A percentile compares a stretch with the other conserved stretches of the same genome.
phyloP scores from a whole-genome alignment of 1,140 invertebrate genomes.

The Pseudobourletiella spinata region DNA sequence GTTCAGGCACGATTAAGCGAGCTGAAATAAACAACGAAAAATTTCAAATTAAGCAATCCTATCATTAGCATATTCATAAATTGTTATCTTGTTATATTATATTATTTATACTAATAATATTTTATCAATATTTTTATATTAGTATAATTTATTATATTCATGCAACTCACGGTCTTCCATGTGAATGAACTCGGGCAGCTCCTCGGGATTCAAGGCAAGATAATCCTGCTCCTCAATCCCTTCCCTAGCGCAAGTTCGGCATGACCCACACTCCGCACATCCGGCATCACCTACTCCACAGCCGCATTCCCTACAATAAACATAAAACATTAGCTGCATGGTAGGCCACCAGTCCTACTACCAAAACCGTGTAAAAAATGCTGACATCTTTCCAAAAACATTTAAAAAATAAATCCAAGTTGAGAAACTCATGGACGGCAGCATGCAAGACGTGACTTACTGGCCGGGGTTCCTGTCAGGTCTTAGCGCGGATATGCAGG shows the following conservation, averaged over 20 bases:
- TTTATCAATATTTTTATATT: too few relatives aligned
- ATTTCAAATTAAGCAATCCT: too few relatives aligned
- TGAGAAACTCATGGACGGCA: not conserved
- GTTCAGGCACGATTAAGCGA: slow-evolving; percentile 20
- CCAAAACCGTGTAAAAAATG: too few relatives aligned
- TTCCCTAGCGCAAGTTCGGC: slow-evolving; percentile 72
- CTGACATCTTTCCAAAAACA: slow-evolving; percentile 10
- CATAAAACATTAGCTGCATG: too few relatives aligned
- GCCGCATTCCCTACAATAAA: slow-evolving; percentile 69
- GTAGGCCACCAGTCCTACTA: too few relatives aligned
- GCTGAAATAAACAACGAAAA: slow-evolving; percentile 4
- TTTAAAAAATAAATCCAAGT: slow-evolving; percentile 23
- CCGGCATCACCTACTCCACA: slow-evolving; percentile 92
- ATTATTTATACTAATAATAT: too few relatives aligned
- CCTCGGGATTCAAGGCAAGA: slow-evolving; percentile 26
- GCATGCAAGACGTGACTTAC: slow-evolving; percentile 49
- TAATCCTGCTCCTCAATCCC: slow-evolving; percentile 47
- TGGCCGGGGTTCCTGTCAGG: slow-evolving; percentile 75
- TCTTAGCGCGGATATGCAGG: slow-evolving; percentile 67
- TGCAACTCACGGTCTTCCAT: slow-evolving; percentile 30
- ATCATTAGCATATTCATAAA: too few relatives aligned
- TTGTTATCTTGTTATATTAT: too few relatives aligned
- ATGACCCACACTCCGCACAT: slow-evolving; percentile 84
- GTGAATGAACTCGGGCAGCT: slow-evolving; percentile 23
- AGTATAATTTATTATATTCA: too few relatives aligned